Base-by-base conservation (phyloP, 2,797 vertebrate genomes). In the Diplodus sargus region DNA sequence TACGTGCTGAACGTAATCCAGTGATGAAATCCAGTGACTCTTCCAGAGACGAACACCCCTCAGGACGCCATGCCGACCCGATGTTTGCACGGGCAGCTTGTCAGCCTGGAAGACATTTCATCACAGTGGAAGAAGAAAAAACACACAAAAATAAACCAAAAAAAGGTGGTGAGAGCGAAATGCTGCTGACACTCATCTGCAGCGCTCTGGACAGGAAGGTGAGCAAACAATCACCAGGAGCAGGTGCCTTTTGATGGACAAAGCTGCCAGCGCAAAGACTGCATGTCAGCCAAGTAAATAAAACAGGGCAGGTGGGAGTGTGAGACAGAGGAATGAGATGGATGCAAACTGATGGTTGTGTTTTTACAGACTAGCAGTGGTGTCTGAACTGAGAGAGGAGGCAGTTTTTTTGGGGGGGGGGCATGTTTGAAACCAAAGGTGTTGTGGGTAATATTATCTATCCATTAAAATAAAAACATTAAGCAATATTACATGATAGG, bases 181-280 rank as follows among this genome's bases (percentile, higher is more conserved):
- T 66, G 79, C 54, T 66, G 61, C 84, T 90, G 90, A 93, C 90
- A 89, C 78, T 90, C 82, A 85, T 90, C 65, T 76, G 70, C 84
- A 87, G 65, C 53, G 56, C 87, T 88, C 77, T 85, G 87, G 89
- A 92, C 87, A 82, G 87, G 87, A 93, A 91, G 90, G 90, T 90
- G 90, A 93, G 84, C 90, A 93, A 93, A 93, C 91, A 91, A 85
- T 91, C 92, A 91, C 79, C 80, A 73, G 90, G 89, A 94, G 93
- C 93, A 94, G 92, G 90, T 93, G 91, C 88, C 88, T 88, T 91
- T 85, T 93, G 92, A 94, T 89, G 88, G 92, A 93, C 90, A 81
- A 90, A 89, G 88, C 90, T 91, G 92, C 87, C 90, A 91, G 87
- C 74, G 39, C 23, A n/a, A 89, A 85, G 74, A 60, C 82, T 91